Evolutionary conservation across 2,113 vertebrate species (phyloP).

Genomic region (Neodon shergylaensis): DNA sequence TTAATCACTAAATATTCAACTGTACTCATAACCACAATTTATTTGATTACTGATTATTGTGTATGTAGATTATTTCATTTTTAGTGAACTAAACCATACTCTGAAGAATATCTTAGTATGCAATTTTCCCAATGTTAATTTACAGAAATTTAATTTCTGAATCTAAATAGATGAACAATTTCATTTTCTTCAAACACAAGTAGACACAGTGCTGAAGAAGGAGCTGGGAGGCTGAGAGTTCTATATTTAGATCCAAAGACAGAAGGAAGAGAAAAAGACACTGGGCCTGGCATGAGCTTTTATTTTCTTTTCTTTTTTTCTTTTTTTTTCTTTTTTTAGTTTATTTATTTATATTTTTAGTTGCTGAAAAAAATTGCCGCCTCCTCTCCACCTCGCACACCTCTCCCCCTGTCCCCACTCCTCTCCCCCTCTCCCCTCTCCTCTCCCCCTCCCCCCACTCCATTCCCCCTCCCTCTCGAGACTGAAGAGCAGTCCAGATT

Average conservation of each 20-base stretch:
- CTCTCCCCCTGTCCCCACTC: too few relatives aligned
- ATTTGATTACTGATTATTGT: neutral
- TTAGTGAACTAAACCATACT: neutral
- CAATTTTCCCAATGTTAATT: neutral
- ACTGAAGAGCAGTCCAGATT: too few relatives aligned
- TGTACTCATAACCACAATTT: neutral
- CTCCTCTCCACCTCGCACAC: too few relatives aligned
- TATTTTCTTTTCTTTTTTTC: too few relatives aligned
- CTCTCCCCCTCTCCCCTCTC: too few relatives aligned
- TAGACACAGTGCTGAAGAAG: neutral
- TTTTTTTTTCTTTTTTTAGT: too few relatives aligned
- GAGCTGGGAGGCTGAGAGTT: neutral
- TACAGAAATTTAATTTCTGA: slow-evolving; percentile 6
- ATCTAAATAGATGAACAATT: neutral
- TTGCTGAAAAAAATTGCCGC: too few relatives aligned
- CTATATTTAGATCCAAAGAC: neutral
- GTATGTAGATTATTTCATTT: neutral
- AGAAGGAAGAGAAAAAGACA: neutral
- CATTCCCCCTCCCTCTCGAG: too few relatives aligned
- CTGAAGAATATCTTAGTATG: neutral
- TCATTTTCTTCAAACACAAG: neutral
- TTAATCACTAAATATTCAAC: neutral
- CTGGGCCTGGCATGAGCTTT: neutral
- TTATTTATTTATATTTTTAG: too few relatives aligned
- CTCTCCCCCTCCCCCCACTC: too few relatives aligned